Percentiles rank a stretch among this genome's conserved stretches.
These are phyloP conservation scores for Aleiodes sp. DNA, from an alignment of 1,140 invertebrate genomes.

Conservation along the genomic window DNA sequence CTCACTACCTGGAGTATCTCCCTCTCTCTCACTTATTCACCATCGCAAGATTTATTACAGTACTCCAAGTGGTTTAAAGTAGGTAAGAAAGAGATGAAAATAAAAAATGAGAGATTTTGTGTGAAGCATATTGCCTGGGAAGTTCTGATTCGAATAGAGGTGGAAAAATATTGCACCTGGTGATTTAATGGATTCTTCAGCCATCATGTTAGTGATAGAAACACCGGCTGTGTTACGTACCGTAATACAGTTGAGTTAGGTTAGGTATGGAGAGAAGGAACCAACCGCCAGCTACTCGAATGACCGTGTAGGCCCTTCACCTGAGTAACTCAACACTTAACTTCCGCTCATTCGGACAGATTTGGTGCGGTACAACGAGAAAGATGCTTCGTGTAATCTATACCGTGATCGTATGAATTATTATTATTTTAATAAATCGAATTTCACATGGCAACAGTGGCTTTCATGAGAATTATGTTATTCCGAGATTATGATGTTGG, in stretches of 20 bases:
- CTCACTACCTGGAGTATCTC: slow-evolving; percentile 34
- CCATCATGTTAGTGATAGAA: slow-evolving; percentile 8
- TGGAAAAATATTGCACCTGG: slow-evolving; percentile 29
- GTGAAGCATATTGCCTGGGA: background rate
- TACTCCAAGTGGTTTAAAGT: slow-evolving; percentile 18
- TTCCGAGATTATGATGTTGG: no score
- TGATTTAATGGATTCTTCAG: slow-evolving; percentile 39
- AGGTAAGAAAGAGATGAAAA: background rate
- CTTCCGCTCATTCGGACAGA: slow-evolving; percentile 14
- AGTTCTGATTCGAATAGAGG: slow-evolving; percentile 27
- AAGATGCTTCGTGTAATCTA: background rate
- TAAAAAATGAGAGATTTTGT: background rate
- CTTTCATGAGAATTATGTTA: no score
- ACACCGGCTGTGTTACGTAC: background rate
- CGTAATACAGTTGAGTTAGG: slow-evolving; percentile 17
- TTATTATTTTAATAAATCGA: background rate
- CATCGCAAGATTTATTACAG: slow-evolving; percentile 44
- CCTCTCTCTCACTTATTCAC: no score
- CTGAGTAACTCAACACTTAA: slow-evolving; percentile 24
- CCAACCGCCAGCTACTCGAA: slow-evolving; percentile 2
- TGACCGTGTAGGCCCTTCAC: slow-evolving; percentile 12
- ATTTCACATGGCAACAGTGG: background rate
- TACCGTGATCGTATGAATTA: background rate
- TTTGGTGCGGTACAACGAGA: background rate
- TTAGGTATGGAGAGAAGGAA: slow-evolving; percentile 31